Evolutionary conservation across 2,113 vertebrate genomes (phyloP).

Genomic region (Meriones unguiculatus): DNA sequence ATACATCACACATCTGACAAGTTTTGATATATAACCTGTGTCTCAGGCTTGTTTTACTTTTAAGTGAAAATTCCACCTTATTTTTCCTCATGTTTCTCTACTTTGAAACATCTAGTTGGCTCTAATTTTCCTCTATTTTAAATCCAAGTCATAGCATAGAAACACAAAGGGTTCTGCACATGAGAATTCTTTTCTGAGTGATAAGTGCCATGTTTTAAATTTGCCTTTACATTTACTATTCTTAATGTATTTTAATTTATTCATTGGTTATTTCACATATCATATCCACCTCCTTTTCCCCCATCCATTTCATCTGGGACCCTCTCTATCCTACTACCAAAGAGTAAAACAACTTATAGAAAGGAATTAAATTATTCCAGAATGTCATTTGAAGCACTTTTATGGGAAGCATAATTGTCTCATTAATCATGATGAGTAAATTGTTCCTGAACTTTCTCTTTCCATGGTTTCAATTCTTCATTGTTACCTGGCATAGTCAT

Average conservation of each 20-base stretch:
- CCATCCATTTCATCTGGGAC: neutral
- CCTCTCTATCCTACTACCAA: rapidly evolving
- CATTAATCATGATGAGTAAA: neutral
- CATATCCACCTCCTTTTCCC: neutral
- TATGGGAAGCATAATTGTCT: neutral
- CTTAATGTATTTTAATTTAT: neutral
- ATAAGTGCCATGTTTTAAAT: conserved; percentile 26
- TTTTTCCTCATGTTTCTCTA: neutral
- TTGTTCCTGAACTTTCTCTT: neutral
- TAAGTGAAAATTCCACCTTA: conserved; percentile 1
- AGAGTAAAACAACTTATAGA: neutral
- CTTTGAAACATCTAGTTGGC: neutral
- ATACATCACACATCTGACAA: neutral
- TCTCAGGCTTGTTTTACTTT: conserved; percentile 15
- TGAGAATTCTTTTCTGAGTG: neutral
- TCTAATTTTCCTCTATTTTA: neutral
- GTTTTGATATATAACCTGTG: conserved; percentile 34
- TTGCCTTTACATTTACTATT: neutral
- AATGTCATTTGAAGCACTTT: neutral
- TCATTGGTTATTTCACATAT: neutral
- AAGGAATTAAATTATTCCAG: neutral
- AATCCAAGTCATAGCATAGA: neutral
- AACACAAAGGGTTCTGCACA: neutral
- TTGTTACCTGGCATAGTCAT: neutral
- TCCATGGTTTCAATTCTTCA: neutral